Evolutionary conservation across 2,888 invertebrate genomes (phyloP).

Genomic region (Ellobium chinense): DNA sequence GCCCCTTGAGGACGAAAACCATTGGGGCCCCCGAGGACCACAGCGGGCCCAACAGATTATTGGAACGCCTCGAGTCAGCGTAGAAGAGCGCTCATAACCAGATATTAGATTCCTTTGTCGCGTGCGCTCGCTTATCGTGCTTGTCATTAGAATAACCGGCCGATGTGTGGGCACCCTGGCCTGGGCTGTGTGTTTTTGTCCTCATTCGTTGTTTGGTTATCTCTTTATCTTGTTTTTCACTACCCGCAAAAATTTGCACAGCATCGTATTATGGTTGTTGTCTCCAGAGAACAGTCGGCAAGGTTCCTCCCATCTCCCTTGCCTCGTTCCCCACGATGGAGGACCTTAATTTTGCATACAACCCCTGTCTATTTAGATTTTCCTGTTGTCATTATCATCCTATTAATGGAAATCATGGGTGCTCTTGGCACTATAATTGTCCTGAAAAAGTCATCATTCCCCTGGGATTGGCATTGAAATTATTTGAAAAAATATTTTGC

Average conservation of each 20-base stretch:
- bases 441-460: too few species aligned
- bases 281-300: too few species aligned
- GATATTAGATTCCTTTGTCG: constrained; percentile 37
- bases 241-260: not conserved
- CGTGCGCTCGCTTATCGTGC: constrained; percentile 19
- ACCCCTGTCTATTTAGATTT: constrained; percentile 24
- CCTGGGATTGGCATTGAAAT: too few species aligned
- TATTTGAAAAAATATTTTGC: too few species aligned
- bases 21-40: not conserved
- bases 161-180: not conserved
- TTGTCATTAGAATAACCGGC: constrained; percentile 20
- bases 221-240: not conserved
- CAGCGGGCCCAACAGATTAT: not conserved
- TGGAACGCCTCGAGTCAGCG: not conserved
- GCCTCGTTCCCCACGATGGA: not conserved
- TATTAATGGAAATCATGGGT: too few species aligned
- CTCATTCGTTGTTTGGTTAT: constrained; percentile 11
- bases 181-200: constrained; percentile 10
- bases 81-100: constrained; percentile 20
- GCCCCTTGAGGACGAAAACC: not conserved
- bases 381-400: not conserved
- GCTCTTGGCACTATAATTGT: too few species aligned
- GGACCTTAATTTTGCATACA: constrained; percentile 12
- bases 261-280: too few species aligned
- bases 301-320: too few species aligned